Base-by-base conservation (phyloP, 2,888 invertebrate genomes). In the Arge pagana region DNA sequence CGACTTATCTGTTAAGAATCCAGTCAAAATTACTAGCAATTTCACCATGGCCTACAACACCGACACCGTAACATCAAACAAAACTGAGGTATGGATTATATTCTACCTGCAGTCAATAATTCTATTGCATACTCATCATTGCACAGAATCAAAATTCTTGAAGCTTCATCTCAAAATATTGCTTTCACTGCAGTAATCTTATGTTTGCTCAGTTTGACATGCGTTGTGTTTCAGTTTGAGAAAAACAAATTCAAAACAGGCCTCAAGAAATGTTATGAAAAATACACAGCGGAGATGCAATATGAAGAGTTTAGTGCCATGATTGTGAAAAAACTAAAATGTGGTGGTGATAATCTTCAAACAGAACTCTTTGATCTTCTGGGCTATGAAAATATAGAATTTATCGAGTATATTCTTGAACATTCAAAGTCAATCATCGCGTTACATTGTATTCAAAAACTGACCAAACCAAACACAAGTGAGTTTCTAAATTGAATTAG, bases 321-420 rank as follows among this genome's bases (percentile, higher is more conserved):
- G 1, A 78, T 88, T 16, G 77, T 84, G 16, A 79, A 80, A 0
- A 79, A 85, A 55, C 74, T 92, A 0, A 84, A 83, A 57, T 71
- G 67, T 56, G 66, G 69, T 8, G 69, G 70, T 48, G 68, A 76
- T 41, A 89, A 89, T 64, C 77, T 92, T 55, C 88, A 92, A 71
- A 88, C 88, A 68, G 90, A 91, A 75, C 78, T 97, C 15, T 89
- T 95, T 74, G 96, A 97, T 65, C 78, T 96, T 3, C 80, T 95
- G 18, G 97, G 97, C 0, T 93, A 89, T 73, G 92, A 95, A 61
- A 80, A 70, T 36, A 60, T 75, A 31, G 64, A 66, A 30, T 66
- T 74, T n/a, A 67, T 75, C 19, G 63, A 66, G 53, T 74, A 75
- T 31, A 58, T 74, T 39, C 65, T 74, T 19, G 57, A 67, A 48